These are phyloP conservation scores for Lepus townsendii DNA, from an alignment of 2,797 vertebrate genomes.

Conservation along the genomic window DNA sequence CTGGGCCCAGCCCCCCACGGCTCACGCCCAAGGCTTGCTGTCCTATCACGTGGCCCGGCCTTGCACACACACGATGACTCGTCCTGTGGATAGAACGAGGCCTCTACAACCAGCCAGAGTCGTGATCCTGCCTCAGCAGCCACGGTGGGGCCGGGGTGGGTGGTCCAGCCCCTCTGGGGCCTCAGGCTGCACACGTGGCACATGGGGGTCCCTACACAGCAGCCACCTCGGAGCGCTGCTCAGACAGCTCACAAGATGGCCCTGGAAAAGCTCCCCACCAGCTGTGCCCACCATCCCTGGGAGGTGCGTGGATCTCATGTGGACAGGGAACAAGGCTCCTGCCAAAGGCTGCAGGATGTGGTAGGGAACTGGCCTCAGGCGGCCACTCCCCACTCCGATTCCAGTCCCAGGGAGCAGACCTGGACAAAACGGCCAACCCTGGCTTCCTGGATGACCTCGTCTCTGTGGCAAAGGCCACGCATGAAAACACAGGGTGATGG, in stretches of 20 bases:
- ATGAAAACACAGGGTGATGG: no score
- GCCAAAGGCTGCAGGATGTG: no score
- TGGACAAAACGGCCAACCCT: background rate
- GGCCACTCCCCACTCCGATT: fast-evolving
- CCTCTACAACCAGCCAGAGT: background rate
- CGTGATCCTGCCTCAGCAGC: fast-evolving
- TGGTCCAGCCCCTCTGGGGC: background rate
- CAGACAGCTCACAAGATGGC: background rate
- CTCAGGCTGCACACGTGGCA: background rate
- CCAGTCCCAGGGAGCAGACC: background rate
- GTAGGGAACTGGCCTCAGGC: fast-evolving
- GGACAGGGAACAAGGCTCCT: fast-evolving
- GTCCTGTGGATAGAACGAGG: background rate
- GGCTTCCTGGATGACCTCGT: no score
- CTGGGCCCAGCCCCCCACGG: background rate
- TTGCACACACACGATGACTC: fast-evolving
- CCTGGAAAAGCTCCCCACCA: background rate
- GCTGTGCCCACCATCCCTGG: fast-evolving
- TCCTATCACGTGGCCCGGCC: no score
- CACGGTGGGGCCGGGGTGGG: background rate
- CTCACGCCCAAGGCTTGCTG: no score
- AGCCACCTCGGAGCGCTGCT: fast-evolving
- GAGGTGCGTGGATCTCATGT: fast-evolving
- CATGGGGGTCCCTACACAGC: background rate
- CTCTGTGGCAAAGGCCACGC: no score